Base-by-base conservation (phyloP, 2,888 invertebrate species). In the Leptinotarsa haldemani region DNA sequence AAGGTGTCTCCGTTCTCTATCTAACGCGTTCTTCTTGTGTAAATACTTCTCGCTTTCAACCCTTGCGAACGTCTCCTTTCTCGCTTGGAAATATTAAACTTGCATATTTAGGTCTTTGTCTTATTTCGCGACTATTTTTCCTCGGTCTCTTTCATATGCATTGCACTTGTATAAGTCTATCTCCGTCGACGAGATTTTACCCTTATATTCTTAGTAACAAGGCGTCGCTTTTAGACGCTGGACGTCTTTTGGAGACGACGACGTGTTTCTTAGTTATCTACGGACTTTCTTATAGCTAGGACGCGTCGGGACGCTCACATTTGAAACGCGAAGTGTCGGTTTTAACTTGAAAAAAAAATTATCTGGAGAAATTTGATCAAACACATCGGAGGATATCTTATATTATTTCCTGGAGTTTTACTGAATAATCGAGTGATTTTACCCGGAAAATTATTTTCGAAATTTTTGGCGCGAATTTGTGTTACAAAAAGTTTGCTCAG, bases 261-360 rank as follows among this genome's bases (percentile, higher is more conserved):
- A 84, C 85, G 86, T 82, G 84, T 87, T 87, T 87, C 87, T 87
- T 87, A 87, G 87, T 87, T 86, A 86, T 86, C 86, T 84, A 83
- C 86, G 83, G 86, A 85, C 86, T 87, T 87, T 87, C 87, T 88
- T 88, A 85, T 85, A 85, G 87, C 84, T 83, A 84, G 83, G 86
- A 86, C 87, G 87, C 87, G 85, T 82, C 86, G 84, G 81, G 85
- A 83, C 85, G 85, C 82, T 80, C 70, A 63, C 64, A 74, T 73
- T 76, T 75, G 58, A 13, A 73, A 74, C 78, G 77, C 78, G 78
- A 68, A 78, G 78, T 80, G 78, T 76, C 80, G 77, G 77, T 78
- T 73, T 71, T 47, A 67, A 69, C 66, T 71, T 73, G 22, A 40
- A 70, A 47, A 67, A 71, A 67, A 71, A 74, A 69, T 48, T 50